Conservation (phyloP, 2,888 invertebrate genomes). For the Fragum whitleyi region DNA sequence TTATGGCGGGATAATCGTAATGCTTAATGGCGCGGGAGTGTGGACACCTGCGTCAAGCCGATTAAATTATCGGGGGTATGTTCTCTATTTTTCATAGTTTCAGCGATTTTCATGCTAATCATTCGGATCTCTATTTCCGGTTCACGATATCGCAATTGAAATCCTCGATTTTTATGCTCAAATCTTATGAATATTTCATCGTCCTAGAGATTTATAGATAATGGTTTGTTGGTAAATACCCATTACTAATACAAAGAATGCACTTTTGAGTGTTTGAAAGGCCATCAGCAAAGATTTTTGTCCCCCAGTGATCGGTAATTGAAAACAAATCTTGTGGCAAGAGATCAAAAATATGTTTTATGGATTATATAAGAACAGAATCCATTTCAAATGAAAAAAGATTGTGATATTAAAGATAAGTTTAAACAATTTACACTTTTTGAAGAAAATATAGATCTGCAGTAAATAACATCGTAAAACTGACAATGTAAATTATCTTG, state of each 20-base stretch:
- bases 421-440: too few relatives aligned
- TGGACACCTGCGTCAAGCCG: too few relatives aligned
- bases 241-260: not conserved
- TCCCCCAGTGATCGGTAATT: too few relatives aligned
- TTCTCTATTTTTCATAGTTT: not conserved
- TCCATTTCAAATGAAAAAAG: too few relatives aligned
- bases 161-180: not conserved
- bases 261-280: not conserved
- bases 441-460: too few relatives aligned
- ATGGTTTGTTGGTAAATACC: not conserved
- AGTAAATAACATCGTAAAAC: too few relatives aligned
- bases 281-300: too few relatives aligned
- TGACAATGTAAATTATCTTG: too few relatives aligned
- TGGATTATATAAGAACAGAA: not conserved
- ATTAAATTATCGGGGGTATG: too few relatives aligned
- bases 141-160: not conserved
- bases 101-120: slow-evolving; percentile 5
- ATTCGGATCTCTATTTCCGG: slow-evolving; percentile 12
- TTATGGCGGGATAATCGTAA: too few relatives aligned
- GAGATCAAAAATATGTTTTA: not conserved
- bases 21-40: too few relatives aligned
- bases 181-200: slow-evolving; percentile 2
- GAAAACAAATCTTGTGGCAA: not conserved
- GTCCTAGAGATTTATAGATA: not conserved
- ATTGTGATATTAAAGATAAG: too few relatives aligned